phyloP scores from a whole-genome alignment of 2,888 invertebrate species.

The Leptarthrus brevirostris region DNA sequence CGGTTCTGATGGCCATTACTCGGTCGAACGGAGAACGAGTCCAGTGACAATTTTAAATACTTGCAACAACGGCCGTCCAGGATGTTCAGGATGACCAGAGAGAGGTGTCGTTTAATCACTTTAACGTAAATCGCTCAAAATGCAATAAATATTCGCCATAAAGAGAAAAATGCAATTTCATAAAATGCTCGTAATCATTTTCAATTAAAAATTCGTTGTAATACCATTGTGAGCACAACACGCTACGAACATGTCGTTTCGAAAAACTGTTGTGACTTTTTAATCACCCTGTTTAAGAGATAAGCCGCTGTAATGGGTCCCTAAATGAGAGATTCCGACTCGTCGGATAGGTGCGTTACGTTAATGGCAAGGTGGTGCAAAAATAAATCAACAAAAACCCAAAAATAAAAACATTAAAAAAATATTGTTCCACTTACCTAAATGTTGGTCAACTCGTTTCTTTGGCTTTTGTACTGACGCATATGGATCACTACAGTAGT shows the following conservation, averaged over 20 bases:
- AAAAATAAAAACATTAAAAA: too few species aligned
- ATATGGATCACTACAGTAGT: conserved; percentile 89
- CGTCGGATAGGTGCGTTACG: too few species aligned
- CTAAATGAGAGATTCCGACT: too few species aligned
- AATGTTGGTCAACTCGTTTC: conserved; percentile 87
- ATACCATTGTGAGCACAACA: background rate
- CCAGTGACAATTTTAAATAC: too few species aligned
- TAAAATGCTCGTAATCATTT: conserved; percentile 36
- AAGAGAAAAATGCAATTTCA: conserved; percentile 36
- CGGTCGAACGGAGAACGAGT: too few species aligned
- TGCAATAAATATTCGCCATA: conserved; percentile 30
- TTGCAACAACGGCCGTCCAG: too few species aligned
- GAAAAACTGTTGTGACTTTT: background rate
- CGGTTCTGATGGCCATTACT: too few species aligned
- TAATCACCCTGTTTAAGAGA: conserved; percentile 30
- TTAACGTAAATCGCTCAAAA: conserved; percentile 27
- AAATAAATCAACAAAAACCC: too few species aligned
- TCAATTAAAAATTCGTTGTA: conserved; percentile 29
- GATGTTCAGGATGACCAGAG: too few species aligned
- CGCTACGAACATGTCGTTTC: background rate
- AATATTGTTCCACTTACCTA: too few species aligned
- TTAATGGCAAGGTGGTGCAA: too few species aligned
- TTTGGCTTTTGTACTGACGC: conserved; percentile 91
- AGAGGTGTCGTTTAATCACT: conserved; percentile 15
- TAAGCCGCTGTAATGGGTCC: conserved; percentile 22